Evolutionary conservation across 2,113 vertebrate genomes (phyloP).

Genomic region (Ageneiosus marmoratus): DNA sequence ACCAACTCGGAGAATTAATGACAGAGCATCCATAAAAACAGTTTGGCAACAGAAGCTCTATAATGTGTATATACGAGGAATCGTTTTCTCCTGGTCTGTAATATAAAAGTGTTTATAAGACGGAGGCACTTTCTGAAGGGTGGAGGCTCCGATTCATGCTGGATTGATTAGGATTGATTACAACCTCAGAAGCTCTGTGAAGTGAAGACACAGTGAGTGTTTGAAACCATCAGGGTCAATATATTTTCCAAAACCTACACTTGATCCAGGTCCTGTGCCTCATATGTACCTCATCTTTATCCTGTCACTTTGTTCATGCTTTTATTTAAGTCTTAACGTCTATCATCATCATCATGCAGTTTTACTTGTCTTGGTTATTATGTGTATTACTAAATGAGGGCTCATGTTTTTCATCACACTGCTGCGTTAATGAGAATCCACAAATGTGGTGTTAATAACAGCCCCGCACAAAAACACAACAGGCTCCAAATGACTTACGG

Average conservation of each 20-base stretch:
- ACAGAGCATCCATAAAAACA: slow-evolving; percentile 32
- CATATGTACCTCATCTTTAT: not conserved
- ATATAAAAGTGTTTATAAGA: slow-evolving; percentile 34
- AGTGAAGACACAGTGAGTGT: slow-evolving; percentile 4
- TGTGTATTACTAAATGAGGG: not conserved
- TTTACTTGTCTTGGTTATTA: slow-evolving; percentile 18
- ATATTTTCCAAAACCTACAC: not conserved
- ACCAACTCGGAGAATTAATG: slow-evolving; percentile 32
- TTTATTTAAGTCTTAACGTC: no score
- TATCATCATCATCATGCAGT: not conserved
- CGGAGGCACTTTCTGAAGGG: slow-evolving; percentile 4
- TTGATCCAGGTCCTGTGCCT: not conserved
- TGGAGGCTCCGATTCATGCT: not conserved
- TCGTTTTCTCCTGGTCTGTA: slow-evolving; percentile 33
- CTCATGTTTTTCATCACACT: not conserved
- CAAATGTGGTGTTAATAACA: not conserved
- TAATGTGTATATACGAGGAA: slow-evolving; percentile 18
- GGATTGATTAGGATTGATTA: slow-evolving; percentile 25
- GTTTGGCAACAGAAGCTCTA: not conserved
- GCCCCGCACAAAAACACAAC: not conserved
- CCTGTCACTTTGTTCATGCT: no score
- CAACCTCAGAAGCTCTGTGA: slow-evolving; percentile 1
- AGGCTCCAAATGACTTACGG: slow-evolving; percentile 4
- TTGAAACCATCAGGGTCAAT: not conserved
- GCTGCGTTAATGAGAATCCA: not conserved